These are phyloP conservation scores for Hoplostethus atlanticus DNA, from an alignment of 2,797 vertebrate genomes.

Conservation along the genomic window DNA sequence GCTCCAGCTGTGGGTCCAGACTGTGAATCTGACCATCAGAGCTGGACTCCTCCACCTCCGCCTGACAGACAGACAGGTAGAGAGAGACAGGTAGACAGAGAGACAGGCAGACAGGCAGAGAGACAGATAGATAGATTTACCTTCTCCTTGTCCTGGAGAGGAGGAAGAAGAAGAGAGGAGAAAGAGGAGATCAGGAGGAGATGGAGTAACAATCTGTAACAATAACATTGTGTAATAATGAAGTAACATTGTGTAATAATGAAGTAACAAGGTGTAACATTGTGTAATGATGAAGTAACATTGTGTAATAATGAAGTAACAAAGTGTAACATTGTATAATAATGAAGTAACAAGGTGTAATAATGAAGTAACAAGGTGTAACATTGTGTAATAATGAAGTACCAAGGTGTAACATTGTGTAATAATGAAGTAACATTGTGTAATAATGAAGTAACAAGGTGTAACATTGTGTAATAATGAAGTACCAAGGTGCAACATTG, in stretches of 20 bases:
- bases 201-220: slow-evolving; percentile 17
- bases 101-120: not conserved
- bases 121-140: slow-evolving; percentile 40
- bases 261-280: too few relatives aligned
- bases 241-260: too few relatives aligned
- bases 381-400: not conserved
- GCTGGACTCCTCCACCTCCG: slow-evolving; percentile 88
- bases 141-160: slow-evolving; percentile 82
- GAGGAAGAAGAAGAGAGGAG: slow-evolving; percentile 10
- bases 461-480: not conserved
- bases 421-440: not conserved
- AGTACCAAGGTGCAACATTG: too few relatives aligned
- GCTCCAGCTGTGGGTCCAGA: slow-evolving; percentile 94
- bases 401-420: not conserved
- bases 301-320: too few relatives aligned
- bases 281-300: too few relatives aligned
- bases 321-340: not conserved
- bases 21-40: slow-evolving; percentile 94
- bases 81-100: not conserved
- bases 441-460: not conserved
- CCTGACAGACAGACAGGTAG: slow-evolving; percentile 68
- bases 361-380: not conserved
- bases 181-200: slow-evolving; percentile 57
- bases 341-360: not conserved
- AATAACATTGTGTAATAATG: too few relatives aligned